Percentiles rank a stretch among this genome's conserved stretches.
phyloP scores from a whole-genome alignment of 2,113 vertebrate genomes.

The Hucho hucho region DNA sequence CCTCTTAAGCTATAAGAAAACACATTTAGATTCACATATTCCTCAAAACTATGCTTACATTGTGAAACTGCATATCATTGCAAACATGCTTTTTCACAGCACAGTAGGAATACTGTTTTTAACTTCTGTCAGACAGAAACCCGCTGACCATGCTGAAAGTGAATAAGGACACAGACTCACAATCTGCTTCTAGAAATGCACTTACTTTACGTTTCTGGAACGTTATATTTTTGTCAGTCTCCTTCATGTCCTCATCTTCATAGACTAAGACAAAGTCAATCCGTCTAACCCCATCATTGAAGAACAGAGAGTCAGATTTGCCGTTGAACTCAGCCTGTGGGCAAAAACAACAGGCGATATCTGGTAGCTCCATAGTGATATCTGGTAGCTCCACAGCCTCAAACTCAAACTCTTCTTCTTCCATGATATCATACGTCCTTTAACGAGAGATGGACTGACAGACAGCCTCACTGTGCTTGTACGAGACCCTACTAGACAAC shows the following conservation, averaged over 20 bases:
- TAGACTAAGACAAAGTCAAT: constrained; percentile 92
- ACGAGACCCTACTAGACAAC: background rate
- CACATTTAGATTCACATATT: background rate
- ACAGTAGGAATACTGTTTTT: background rate
- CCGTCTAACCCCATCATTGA: constrained; percentile 84
- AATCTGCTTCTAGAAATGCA: background rate
- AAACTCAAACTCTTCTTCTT: constrained; percentile 54
- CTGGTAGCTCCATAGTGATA: constrained; percentile 9
- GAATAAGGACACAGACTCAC: background rate
- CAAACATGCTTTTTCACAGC: background rate
- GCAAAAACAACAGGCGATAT: constrained; percentile 16
- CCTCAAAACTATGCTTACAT: background rate
- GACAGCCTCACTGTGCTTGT: background rate
- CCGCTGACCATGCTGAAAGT: background rate
- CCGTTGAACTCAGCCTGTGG: constrained; percentile 83
- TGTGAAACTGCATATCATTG: background rate
- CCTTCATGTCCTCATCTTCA: constrained; percentile 86
- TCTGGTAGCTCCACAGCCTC: constrained; percentile 18
- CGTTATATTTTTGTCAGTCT: constrained; percentile 73
- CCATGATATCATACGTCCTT: constrained; percentile 51
- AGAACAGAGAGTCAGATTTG: constrained; percentile 85
- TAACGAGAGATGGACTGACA: background rate
- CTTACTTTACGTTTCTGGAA: constrained; percentile 78
- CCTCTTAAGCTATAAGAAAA: background rate
- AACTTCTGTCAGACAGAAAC: background rate